phyloP scores from a whole-genome alignment of 2,113 vertebrate genomes.

The Strix aluco region DNA sequence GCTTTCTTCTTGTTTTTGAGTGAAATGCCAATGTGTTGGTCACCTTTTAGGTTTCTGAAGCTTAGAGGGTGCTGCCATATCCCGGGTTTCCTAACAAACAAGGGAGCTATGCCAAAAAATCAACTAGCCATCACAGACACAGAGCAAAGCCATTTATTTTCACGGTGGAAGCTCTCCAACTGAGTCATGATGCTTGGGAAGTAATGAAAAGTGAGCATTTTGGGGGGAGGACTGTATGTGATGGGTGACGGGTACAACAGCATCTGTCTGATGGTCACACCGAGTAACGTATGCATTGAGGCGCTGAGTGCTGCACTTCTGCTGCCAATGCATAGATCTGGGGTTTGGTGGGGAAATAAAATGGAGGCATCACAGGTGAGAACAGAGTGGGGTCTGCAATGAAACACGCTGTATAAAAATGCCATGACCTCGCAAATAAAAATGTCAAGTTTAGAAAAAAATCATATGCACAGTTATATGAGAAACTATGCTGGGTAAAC shows the following conservation, averaged over 20 bases:
- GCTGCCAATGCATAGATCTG: slow-evolving; percentile 71
- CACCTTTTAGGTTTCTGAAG: slow-evolving; percentile 11
- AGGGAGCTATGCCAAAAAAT: slow-evolving; percentile 4
- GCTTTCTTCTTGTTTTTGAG: slow-evolving; percentile 28
- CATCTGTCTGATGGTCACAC: slow-evolving; percentile 36
- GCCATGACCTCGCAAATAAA: slow-evolving; percentile 69
- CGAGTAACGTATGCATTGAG: slow-evolving; percentile 68
- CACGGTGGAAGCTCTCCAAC: slow-evolving; percentile 61
- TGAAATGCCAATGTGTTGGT: neutral
- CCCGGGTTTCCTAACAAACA: slow-evolving; percentile 17
- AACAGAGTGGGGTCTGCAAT: slow-evolving; percentile 39
- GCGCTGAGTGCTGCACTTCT: neutral
- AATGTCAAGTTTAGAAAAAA: slow-evolving; percentile 59
- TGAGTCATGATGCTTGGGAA: slow-evolving; percentile 66
- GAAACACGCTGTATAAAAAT: slow-evolving; percentile 51
- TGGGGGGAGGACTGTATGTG: slow-evolving; percentile 5
- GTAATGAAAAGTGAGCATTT: slow-evolving; percentile 64
- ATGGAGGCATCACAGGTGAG: slow-evolving; percentile 44
- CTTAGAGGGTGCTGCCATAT: neutral
- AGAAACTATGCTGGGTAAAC: slow-evolving; percentile 56
- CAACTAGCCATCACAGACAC: slow-evolving; percentile 75
- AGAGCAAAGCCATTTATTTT: slow-evolving; percentile 77
- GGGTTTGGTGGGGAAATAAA: slow-evolving; percentile 51
- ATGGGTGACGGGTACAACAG: slow-evolving; percentile 53
- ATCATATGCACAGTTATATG: slow-evolving; percentile 61